Percentiles rank a stretch among this genome's conserved stretches.
phyloP scores from a whole-genome alignment of 2,888 invertebrate genomes.

The Euproctis similis region DNA sequence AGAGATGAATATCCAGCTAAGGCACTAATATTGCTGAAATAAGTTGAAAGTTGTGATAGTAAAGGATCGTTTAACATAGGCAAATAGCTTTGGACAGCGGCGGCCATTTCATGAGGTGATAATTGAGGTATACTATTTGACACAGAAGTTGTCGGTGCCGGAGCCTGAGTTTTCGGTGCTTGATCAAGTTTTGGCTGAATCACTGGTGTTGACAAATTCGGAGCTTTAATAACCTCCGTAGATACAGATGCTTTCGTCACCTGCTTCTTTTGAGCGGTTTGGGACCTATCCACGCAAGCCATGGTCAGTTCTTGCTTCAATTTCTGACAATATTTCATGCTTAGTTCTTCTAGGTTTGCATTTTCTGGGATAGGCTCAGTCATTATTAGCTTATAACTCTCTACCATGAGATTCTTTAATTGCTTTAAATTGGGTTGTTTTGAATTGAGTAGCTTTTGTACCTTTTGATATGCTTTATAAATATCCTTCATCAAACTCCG shows the following conservation, averaged over 20 bases:
- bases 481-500: constrained; percentile 73
- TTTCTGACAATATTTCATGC: constrained; percentile 82
- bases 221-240: constrained; percentile 30
- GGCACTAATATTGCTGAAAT: constrained; percentile 53
- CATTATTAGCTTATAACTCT: constrained; percentile 81
- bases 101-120: constrained; percentile 51
- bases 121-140: constrained; percentile 40
- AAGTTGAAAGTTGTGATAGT: constrained; percentile 52
- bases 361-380: constrained; percentile 78
- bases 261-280: constrained; percentile 56
- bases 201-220: constrained; percentile 13
- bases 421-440: constrained; percentile 77
- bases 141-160: constrained; percentile 18
- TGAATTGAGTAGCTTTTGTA: constrained; percentile 76
- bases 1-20: constrained; percentile 47
- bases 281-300: constrained; percentile 50
- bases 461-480: constrained; percentile 81
- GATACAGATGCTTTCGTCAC: constrained; percentile 32
- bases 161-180: constrained; percentile 26
- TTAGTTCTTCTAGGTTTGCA: constrained; percentile 79
- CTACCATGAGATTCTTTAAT: constrained; percentile 79
- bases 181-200: constrained; percentile 34
- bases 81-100: constrained; percentile 56
- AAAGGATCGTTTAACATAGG: constrained; percentile 56
- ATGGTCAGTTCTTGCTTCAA: constrained; percentile 73